Percentiles rank a stretch among this genome's conserved stretches.
These are phyloP conservation scores for Gobio occitaniae DNA, from an alignment of 2,797 vertebrate genomes.

Conservation along the genomic window DNA sequence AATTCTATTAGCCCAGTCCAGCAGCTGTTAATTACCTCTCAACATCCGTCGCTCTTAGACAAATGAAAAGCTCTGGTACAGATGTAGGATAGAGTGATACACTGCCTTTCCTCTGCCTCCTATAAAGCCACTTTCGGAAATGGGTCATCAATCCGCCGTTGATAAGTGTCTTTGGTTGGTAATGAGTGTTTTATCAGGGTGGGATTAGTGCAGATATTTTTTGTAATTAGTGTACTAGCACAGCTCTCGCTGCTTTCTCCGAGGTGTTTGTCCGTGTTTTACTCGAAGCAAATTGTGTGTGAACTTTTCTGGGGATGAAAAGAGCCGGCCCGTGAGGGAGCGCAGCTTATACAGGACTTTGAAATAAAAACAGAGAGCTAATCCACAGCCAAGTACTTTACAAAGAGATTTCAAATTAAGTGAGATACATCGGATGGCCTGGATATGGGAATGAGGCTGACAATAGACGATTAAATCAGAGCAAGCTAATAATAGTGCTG, in stretches of 20 bases:
- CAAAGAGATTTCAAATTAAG: constrained; percentile 46
- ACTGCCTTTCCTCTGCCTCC: constrained; percentile 74
- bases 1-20: constrained; percentile 83
- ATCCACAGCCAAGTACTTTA: constrained; percentile 44
- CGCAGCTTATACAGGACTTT: constrained; percentile 35
- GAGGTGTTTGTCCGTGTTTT: constrained; percentile 73
- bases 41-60: constrained; percentile 80
- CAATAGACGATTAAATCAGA: constrained; percentile 27
- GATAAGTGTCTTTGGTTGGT: constrained; percentile 83
- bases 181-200: constrained; percentile 83
- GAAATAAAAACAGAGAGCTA: constrained; percentile 47
- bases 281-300: constrained; percentile 72
- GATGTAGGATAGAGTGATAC: constrained; percentile 80
- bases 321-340: constrained; percentile 48
- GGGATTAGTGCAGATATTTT: constrained; percentile 81
- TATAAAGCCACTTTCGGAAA: constrained; percentile 80
- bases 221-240: constrained; percentile 83
- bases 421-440: constrained; percentile 43
- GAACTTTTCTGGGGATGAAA: constrained; percentile 76
- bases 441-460: constrained; percentile 45
- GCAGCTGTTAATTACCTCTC: constrained; percentile 83
- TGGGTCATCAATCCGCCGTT: constrained; percentile 84
- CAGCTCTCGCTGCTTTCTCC: constrained; percentile 78
- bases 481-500: constrained; percentile 25
- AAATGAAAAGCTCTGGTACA: constrained; percentile 78